These are phyloP conservation scores for Aleadryas rufinucha DNA, from an alignment of 2,113 vertebrate genomes.

Conservation along the genomic window DNA sequence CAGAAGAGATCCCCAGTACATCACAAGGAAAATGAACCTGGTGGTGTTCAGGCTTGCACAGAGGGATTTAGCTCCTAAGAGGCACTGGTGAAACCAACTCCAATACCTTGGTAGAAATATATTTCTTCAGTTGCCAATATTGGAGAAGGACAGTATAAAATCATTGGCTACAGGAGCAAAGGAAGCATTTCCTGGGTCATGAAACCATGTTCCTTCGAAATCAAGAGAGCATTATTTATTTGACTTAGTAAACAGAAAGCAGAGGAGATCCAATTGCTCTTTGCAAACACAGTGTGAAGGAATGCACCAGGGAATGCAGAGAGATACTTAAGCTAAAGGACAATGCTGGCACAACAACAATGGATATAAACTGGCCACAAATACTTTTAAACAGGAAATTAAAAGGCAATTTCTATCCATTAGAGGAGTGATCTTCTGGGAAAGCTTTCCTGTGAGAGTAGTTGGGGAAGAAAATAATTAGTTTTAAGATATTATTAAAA, in stretches of 20 bases:
- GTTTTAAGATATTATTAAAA: constrained; percentile 4
- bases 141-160: background rate
- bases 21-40: background rate
- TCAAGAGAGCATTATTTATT: background rate
- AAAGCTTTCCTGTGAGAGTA: background rate
- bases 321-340: background rate
- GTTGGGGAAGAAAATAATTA: background rate
- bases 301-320: background rate
- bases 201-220: background rate
- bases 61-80: background rate
- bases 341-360: constrained; percentile 1
- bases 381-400: constrained; percentile 36
- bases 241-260: background rate
- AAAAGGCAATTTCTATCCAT: constrained; percentile 20
- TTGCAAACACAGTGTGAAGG: background rate
- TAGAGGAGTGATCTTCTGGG: background rate
- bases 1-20: background rate
- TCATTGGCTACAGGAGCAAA: background rate
- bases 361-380: background rate
- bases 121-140: background rate
- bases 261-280: background rate
- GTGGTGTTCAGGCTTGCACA: background rate
- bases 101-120: background rate
- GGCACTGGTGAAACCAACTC: background rate
- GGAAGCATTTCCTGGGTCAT: background rate